phyloP scores from a whole-genome alignment of 2,888 invertebrate genomes.

The Athripsodes cinereus region DNA sequence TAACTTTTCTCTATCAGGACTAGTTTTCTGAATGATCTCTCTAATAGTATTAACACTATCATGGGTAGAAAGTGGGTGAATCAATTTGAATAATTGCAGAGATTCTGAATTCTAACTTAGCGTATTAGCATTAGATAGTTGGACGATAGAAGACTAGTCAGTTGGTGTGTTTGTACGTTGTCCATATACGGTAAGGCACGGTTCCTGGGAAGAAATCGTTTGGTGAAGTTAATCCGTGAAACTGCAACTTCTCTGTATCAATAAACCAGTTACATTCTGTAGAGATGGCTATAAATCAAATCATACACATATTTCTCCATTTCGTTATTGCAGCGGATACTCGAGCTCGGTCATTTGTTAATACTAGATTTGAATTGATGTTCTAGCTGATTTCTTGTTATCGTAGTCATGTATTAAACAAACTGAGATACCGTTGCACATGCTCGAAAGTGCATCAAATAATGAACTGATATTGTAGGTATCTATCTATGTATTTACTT shows the following conservation, averaged over 20 bases:
- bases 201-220: slow-evolving; percentile 15
- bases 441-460: no score
- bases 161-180: background rate
- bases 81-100: background rate
- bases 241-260: slow-evolving; percentile 14
- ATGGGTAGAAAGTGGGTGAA: background rate
- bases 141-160: background rate
- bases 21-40: background rate
- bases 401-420: background rate
- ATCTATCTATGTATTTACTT: no score
- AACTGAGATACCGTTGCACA: background rate
- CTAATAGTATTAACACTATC: background rate
- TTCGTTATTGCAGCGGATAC: background rate
- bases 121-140: background rate
- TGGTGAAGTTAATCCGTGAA: slow-evolving; percentile 15
- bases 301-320: background rate
- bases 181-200: slow-evolving; percentile 14
- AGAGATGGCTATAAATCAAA: background rate
- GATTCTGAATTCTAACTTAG: background rate
- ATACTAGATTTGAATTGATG: background rate
- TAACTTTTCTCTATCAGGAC: background rate
- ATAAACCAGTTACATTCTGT: slow-evolving; percentile 18
- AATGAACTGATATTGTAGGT: no score
- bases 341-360: background rate
- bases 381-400: background rate